Evolutionary conservation across 2,888 invertebrate species (phyloP).

Genomic region (Tinea trinotella): DNA sequence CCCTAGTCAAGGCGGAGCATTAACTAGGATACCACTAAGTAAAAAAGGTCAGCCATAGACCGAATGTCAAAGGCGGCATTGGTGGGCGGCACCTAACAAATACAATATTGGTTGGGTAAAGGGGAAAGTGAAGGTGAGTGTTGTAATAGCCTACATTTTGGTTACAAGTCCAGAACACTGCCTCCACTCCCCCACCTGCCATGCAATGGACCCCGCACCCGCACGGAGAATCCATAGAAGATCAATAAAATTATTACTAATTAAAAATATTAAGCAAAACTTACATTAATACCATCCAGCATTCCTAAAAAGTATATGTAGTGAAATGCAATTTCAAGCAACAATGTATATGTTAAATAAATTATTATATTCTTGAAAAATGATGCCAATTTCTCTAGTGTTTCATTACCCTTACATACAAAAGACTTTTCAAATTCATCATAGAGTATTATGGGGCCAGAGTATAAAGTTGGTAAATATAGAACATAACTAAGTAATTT

Average conservation of each 20-base stretch:
- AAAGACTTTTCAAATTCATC: constrained; percentile 75
- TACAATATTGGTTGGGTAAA: too few relatives aligned
- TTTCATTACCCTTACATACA: constrained; percentile 30
- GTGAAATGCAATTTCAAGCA: constrained; percentile 82
- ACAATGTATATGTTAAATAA: constrained; percentile 77
- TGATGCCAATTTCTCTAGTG: constrained; percentile 42
- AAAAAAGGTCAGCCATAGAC: too few relatives aligned
- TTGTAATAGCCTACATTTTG: too few relatives aligned
- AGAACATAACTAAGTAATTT: constrained; percentile 81
- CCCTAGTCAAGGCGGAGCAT: too few relatives aligned
- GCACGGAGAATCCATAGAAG: too few relatives aligned
- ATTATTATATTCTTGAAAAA: constrained; percentile 65
- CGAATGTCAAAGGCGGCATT: too few relatives aligned
- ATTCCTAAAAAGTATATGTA: constrained; percentile 87
- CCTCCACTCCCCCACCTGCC: too few relatives aligned
- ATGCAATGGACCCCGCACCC: too few relatives aligned
- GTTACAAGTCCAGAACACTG: too few relatives aligned
- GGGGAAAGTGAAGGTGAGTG: too few relatives aligned
- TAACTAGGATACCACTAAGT: too few relatives aligned
- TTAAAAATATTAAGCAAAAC: constrained; percentile 18
- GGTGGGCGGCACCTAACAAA: too few relatives aligned
- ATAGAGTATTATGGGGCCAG: constrained; percentile 88
- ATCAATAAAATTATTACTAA: not conserved
- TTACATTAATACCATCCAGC: constrained; percentile 76
- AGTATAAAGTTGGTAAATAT: constrained; percentile 86